Evolutionary conservation across 2,888 invertebrate genomes (phyloP).

Genomic region (Tiliacea aurago): DNA sequence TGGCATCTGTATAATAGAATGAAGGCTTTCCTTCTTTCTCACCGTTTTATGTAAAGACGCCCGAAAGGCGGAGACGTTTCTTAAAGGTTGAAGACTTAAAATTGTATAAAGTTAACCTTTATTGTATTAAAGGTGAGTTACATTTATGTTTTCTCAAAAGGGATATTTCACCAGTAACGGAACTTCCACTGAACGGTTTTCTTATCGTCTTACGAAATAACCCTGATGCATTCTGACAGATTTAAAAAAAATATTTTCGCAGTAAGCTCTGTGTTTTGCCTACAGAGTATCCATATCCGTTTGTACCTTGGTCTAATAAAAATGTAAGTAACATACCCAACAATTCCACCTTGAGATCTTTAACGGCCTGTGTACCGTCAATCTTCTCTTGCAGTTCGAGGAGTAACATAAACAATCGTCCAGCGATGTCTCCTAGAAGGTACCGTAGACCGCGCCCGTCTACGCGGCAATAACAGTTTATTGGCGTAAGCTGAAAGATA

Average conservation of each 20-base stretch:
- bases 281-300: neutral
- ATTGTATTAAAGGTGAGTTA: too few relatives aligned
- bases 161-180: neutral
- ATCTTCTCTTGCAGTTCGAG: conserved; percentile 95
- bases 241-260: neutral
- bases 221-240: neutral
- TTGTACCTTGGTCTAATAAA: too few relatives aligned
- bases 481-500: conserved; percentile 94
- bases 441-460: conserved; percentile 97
- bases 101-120: too few relatives aligned
- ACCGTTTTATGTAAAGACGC: too few relatives aligned
- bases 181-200: neutral
- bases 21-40: too few relatives aligned
- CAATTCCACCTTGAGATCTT: conserved; percentile 97
- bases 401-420: conserved; percentile 98
- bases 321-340: conserved; percentile 90
- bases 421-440: conserved; percentile 98
- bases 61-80: too few relatives aligned
- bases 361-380: conserved; percentile 94
- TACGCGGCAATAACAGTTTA: conserved; percentile 98
- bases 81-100: too few relatives aligned
- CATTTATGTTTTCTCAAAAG: neutral
- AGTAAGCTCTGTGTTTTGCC: neutral
- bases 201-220: neutral
- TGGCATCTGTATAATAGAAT: neutral